Evolutionary conservation across 2,113 vertebrate genomes (phyloP).

Genomic region (Heteronetta atricapilla): DNA sequence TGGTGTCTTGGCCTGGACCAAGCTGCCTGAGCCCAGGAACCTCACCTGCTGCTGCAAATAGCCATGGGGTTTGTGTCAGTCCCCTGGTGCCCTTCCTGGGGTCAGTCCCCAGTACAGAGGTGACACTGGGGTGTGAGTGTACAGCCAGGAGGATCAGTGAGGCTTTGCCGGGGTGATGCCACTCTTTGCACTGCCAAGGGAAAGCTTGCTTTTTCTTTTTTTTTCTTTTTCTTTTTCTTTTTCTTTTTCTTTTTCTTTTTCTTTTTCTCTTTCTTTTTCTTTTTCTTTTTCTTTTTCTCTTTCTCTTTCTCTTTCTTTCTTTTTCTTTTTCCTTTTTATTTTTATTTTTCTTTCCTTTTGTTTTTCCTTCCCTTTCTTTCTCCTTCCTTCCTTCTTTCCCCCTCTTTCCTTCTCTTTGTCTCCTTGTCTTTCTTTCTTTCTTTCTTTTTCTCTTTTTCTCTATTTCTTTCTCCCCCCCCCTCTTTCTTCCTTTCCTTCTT

Average conservation of each 20-base stretch:
- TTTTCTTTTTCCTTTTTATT: too few relatives aligned
- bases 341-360: too few relatives aligned
- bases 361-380: rapidly evolving
- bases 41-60: background rate
- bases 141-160: rapidly evolving
- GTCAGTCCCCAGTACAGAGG: rapidly evolving
- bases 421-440: too few relatives aligned
- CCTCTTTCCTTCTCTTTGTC: rapidly evolving
- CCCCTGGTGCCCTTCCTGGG: background rate
- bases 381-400: rapidly evolving
- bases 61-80: background rate
- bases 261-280: rapidly evolving
- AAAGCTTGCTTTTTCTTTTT: rapidly evolving
- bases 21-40: background rate
- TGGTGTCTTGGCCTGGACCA: rapidly evolving
- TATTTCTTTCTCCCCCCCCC: rapidly evolving
- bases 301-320: too few relatives aligned
- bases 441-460: rapidly evolving
- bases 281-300: background rate
- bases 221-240: rapidly evolving
- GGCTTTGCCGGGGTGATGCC: background rate
- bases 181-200: background rate
- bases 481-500: rapidly evolving
- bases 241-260: rapidly evolving
- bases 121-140: background rate